phyloP scores from a whole-genome alignment of 2,888 invertebrate species.

The Cacoxenus indagator region DNA sequence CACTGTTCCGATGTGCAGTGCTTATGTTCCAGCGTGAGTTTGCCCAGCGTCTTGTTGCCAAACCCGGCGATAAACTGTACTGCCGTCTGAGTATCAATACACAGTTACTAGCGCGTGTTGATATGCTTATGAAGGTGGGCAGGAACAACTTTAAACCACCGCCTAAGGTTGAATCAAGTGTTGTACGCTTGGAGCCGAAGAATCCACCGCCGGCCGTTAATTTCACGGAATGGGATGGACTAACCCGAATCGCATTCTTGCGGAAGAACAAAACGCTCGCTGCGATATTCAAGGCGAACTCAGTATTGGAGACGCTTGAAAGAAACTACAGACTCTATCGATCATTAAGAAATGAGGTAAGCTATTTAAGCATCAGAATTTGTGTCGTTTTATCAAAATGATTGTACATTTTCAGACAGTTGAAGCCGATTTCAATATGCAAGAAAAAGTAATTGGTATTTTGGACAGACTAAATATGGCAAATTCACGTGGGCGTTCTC shows the following conservation, averaged over 20 bases:
- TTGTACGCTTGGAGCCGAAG: conserved; percentile 96
- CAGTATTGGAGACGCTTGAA: conserved; percentile 86
- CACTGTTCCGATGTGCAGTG: conserved; percentile 92
- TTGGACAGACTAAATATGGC: conserved; percentile 79
- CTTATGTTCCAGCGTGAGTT: conserved; percentile 99
- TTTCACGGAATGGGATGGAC: conserved; percentile 98
- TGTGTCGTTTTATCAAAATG: background rate
- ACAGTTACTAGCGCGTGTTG: conserved; percentile 93
- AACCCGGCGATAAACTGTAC: conserved; percentile 97
- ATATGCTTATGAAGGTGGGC: conserved; percentile 96
- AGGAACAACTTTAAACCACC: conserved; percentile 99
- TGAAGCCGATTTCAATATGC: conserved; percentile 84
- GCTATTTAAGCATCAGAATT: conserved; percentile 35
- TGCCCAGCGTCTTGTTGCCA: conserved; percentile 95
- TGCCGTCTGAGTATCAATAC: conserved; percentile 97
- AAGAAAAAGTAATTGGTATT: conserved; percentile 82
- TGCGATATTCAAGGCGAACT: conserved; percentile 88
- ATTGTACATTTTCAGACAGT: conserved; percentile 74
- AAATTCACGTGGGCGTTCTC: conserved; percentile 87
- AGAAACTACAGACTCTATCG: conserved; percentile 93
- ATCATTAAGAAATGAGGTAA: conserved; percentile 85
- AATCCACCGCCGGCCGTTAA: conserved; percentile 97
- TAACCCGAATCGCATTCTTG: conserved; percentile 93
- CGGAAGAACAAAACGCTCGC: conserved; percentile 97
- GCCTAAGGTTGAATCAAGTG: conserved; percentile 98